Evolutionary conservation across 2,113 vertebrate genomes (phyloP).

Genomic region (Ailurus styani): DNA sequence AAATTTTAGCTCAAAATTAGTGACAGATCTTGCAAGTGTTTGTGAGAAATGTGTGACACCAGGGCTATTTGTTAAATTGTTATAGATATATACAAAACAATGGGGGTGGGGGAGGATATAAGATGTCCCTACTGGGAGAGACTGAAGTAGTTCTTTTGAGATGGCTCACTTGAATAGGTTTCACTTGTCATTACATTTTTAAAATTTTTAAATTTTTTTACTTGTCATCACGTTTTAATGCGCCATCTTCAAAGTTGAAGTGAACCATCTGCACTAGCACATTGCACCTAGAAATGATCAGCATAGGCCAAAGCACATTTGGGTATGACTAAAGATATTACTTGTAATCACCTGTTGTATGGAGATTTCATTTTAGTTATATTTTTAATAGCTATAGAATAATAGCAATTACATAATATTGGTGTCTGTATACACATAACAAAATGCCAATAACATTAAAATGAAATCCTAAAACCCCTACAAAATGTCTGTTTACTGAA

Average conservation of each 20-base stretch:
- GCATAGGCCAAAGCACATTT: slow-evolving; percentile 20
- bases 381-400: slow-evolving; percentile 26
- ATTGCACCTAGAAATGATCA: not conserved
- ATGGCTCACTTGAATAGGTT: not conserved
- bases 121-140: not conserved
- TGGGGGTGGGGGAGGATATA: not conserved
- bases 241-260: not conserved
- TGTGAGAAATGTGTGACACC: not conserved
- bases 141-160: not conserved
- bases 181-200: not conserved
- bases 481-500: slow-evolving; percentile 4
- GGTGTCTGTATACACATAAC: not conserved
- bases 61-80: not conserved
- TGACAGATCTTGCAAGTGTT: not conserved
- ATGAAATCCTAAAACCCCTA: not conserved
- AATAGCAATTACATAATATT: not conserved
- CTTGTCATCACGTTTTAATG: not conserved
- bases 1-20: not conserved
- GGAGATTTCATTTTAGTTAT: not conserved
- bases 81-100: slow-evolving; percentile 11
- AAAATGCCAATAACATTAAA: not conserved
- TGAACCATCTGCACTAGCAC: not conserved
- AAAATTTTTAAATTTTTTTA: not conserved
- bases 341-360: not conserved
- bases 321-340: not conserved